phyloP scores from a whole-genome alignment of 1,140 invertebrate species.

The Tetranychus cinnabarinus region DNA sequence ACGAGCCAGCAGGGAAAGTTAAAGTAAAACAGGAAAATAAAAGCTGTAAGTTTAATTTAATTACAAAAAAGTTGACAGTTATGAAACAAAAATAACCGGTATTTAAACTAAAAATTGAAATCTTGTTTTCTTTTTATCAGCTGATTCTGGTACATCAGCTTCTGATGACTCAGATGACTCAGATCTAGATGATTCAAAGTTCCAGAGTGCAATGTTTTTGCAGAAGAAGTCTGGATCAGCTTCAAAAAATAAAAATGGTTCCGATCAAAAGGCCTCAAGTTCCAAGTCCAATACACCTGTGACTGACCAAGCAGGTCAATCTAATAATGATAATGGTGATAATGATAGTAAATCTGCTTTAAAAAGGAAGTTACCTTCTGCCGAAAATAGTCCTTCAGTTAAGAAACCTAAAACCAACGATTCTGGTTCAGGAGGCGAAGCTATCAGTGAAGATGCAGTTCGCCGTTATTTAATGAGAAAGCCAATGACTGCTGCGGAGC shows the following conservation, averaged over 20 bases:
- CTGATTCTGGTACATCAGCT: neutral
- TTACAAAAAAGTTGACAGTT: too few species aligned
- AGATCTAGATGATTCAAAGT: slow-evolving; percentile 1
- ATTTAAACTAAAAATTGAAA: neutral
- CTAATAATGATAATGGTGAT: neutral
- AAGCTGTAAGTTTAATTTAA: neutral
- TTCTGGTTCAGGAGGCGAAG: slow-evolving; percentile 33
- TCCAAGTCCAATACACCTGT: neutral
- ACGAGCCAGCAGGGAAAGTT: neutral
- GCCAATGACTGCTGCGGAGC: slow-evolving; percentile 82
- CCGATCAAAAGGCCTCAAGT: neutral
- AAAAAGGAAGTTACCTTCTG: neutral
- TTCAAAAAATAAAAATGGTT: slow-evolving; percentile 11
- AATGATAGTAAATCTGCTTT: neutral
- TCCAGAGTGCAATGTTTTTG: slow-evolving; percentile 6
- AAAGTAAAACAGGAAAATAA: slow-evolving; percentile 19
- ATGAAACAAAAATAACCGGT: neutral
- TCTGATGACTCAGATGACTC: neutral
- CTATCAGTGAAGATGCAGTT: slow-evolving; percentile 80
- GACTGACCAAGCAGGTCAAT: neutral
- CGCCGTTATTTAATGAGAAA: slow-evolving; percentile 74
- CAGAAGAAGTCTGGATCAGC: slow-evolving; percentile 6
- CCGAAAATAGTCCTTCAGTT: neutral
- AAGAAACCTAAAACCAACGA: neutral
- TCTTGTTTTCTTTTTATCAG: neutral